Conservation (phyloP, 2,888 invertebrate species). For the Tenodera sinensis region DNA sequence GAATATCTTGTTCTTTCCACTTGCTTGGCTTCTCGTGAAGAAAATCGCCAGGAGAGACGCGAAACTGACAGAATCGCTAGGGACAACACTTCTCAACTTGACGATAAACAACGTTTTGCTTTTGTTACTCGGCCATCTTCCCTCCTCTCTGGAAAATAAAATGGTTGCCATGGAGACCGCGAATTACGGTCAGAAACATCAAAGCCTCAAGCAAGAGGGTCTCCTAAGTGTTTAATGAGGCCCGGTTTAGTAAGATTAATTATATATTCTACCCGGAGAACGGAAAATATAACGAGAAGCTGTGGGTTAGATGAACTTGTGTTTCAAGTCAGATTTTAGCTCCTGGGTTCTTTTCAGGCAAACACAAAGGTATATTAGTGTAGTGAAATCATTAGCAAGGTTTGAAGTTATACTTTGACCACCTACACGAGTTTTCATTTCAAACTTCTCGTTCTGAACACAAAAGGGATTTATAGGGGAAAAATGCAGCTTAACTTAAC, state of each 20-base stretch:
- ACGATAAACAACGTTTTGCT: neutral
- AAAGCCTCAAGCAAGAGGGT: neutral
- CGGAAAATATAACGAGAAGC: too few relatives aligned
- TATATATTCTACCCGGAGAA: neutral
- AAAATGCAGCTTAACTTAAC: too few relatives aligned
- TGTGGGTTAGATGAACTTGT: too few relatives aligned
- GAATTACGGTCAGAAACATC: neutral
- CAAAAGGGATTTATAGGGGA: too few relatives aligned
- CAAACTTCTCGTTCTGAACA: too few relatives aligned
- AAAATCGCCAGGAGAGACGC: neutral
- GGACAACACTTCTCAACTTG: neutral
- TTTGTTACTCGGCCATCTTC: neutral
- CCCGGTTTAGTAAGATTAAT: neutral
- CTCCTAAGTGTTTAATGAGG: neutral
- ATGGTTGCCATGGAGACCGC: neutral
- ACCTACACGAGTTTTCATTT: too few relatives aligned
- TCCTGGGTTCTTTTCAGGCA: too few relatives aligned
- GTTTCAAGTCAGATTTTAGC: too few relatives aligned
- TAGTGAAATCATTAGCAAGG: too few relatives aligned
- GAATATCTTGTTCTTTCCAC: neutral
- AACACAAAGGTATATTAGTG: too few relatives aligned
- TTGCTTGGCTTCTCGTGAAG: neutral
- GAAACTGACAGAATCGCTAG: neutral
- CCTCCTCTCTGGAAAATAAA: neutral
- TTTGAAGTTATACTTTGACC: too few relatives aligned